These are phyloP conservation scores for Motacilla tschutschensis DNA, from an alignment of 2,113 vertebrate genomes.

Conservation along the genomic window DNA sequence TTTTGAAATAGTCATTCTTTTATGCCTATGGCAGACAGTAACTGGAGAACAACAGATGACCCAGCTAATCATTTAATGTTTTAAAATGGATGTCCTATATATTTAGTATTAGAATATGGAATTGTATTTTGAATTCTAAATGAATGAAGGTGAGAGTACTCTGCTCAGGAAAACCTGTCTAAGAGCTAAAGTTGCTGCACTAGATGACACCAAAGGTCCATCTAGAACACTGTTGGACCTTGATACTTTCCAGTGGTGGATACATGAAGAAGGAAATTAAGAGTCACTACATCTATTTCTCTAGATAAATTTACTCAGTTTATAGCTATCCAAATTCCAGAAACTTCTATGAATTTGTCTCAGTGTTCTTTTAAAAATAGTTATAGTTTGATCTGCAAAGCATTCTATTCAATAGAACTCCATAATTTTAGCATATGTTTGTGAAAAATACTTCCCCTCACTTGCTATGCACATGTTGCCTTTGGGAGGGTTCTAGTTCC, in stretches of 20 bases:
- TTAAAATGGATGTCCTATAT: background rate
- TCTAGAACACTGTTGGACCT: background rate
- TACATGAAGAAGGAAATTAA: background rate
- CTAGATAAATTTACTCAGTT: background rate
- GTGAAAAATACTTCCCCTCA: background rate
- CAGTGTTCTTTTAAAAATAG: background rate
- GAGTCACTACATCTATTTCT: background rate
- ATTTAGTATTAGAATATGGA: background rate
- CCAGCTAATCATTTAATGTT: background rate
- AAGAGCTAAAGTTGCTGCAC: background rate
- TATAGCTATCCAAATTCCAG: background rate
- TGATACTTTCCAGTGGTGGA: background rate
- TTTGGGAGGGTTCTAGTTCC: background rate
- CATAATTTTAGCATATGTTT: background rate
- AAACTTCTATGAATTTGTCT: background rate
- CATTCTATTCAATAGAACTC: background rate
- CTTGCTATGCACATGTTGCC: background rate
- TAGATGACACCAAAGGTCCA: background rate
- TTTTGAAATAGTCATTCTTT: slow-evolving; percentile 4
- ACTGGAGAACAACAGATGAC: background rate
- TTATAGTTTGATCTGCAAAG: background rate
- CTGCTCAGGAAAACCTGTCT: background rate
- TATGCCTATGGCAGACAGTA: background rate
- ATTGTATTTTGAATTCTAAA: background rate
- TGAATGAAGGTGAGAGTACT: background rate